A percentile compares a stretch with the other conserved stretches of the same genome.
Evolutionary conservation across 2,888 invertebrate species (phyloP).

Genomic region (Cerastis rubricosa): DNA sequence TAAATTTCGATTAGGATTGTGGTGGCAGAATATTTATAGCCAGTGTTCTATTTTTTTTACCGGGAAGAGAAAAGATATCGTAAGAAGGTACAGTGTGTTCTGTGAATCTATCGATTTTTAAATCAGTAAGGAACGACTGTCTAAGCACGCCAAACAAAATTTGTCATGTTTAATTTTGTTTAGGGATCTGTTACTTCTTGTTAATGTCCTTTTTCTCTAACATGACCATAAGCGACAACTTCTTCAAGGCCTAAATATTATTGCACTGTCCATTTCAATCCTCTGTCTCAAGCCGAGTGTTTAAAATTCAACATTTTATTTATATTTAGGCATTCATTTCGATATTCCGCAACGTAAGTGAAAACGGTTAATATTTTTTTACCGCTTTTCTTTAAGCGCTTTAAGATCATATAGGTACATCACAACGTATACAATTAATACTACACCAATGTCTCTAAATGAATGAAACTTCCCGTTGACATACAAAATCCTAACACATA

Average conservation of each 20-base stretch:
- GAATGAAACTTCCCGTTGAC: background rate
- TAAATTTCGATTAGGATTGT: too few species aligned
- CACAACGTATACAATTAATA: background rate
- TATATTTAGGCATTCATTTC: background rate
- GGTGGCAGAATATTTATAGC: too few species aligned
- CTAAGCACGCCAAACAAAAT: too few species aligned
- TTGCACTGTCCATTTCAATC: background rate
- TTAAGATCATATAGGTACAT: background rate
- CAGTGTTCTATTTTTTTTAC: too few species aligned
- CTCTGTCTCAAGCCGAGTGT: background rate
- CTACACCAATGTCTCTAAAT: background rate
- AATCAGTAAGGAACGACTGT: too few species aligned
- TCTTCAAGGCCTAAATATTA: background rate
- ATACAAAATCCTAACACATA: slow-evolving; percentile 9
- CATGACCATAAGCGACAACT: too few species aligned
- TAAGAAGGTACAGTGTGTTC: too few species aligned
- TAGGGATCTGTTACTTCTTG: too few species aligned
- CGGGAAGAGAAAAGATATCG: too few species aligned
- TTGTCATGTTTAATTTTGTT: too few species aligned
- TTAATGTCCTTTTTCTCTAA: too few species aligned
- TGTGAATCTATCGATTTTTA: background rate
- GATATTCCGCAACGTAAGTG: background rate
- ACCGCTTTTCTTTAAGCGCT: too few species aligned
- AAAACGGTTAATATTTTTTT: background rate
- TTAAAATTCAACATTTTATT: background rate